Evolutionary conservation across 1,140 invertebrate genomes (phyloP).

Genomic region (Heliconius nattereri): DNA sequence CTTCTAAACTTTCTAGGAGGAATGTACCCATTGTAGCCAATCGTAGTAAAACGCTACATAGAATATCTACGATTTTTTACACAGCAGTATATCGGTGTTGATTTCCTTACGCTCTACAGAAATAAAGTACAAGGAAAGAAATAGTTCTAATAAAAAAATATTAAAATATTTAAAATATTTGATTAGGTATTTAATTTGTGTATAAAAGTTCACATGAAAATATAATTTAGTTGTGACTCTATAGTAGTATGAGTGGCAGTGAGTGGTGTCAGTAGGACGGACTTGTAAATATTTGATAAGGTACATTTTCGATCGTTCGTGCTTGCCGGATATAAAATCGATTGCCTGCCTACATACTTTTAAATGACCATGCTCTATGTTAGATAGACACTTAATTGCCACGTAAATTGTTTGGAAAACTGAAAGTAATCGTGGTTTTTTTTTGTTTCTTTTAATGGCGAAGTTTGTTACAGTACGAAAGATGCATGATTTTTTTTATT

Average conservation of each 20-base stretch:
- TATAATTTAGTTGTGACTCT: conserved; percentile 31
- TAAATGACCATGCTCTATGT: conserved; percentile 40
- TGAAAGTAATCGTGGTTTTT: conserved; percentile 16
- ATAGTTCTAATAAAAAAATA: background rate
- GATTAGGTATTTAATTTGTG: background rate
- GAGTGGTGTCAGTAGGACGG: conserved; percentile 53
- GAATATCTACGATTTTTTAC: conserved; percentile 27
- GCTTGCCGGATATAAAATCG: conserved; percentile 49
- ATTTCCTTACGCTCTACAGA: background rate
- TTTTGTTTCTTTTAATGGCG: conserved; percentile 23
- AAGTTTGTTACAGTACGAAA: background rate
- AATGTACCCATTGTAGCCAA: conserved; percentile 53
- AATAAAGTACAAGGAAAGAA: background rate
- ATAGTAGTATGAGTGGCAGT: conserved; percentile 9
- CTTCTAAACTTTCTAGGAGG: conserved; percentile 39
- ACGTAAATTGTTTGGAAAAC: conserved; percentile 25
- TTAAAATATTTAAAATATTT: background rate
- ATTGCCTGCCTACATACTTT: conserved; percentile 46
- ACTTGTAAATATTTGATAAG: conserved; percentile 64
- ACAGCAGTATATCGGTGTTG: conserved; percentile 34
- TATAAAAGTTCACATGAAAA: conserved; percentile 10
- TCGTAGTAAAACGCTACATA: conserved; percentile 22
- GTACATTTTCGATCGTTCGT: conserved; percentile 52
- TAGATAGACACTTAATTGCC: conserved; percentile 35
- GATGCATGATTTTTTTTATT: background rate